phyloP scores from a whole-genome alignment of 2,113 vertebrate species.

The Trochalopteron elliotii region DNA sequence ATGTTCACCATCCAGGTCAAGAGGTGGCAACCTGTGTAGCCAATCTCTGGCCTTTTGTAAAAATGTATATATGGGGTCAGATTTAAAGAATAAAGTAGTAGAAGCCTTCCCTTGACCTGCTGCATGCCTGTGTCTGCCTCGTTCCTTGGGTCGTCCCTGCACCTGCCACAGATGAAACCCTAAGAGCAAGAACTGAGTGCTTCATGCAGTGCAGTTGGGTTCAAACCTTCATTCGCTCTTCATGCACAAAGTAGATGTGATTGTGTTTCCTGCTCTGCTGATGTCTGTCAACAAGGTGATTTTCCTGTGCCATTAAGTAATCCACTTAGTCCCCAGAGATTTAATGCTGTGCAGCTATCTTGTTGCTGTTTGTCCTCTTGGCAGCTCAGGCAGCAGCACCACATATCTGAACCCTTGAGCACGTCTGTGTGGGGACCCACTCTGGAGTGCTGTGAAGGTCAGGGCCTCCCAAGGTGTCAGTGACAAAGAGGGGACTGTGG shows the following conservation, averaged over 20 bases:
- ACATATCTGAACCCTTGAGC: neutral
- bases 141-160: too few relatives aligned
- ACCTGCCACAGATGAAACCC: neutral
- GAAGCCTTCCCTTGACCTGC: too few relatives aligned
- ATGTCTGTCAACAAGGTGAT: neutral
- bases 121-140: too few relatives aligned
- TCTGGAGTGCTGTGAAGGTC: neutral
- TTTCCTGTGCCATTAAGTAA: neutral
- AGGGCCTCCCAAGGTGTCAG: neutral
- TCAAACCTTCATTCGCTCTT: neutral
- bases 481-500: neutral
- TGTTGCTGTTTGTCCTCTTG: conserved; percentile 25
- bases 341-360: neutral
- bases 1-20: too few relatives aligned
- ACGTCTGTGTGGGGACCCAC: neutral
- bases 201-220: neutral
- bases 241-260: neutral
- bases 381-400: neutral
- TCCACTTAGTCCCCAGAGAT: conserved; percentile 12
- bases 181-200: neutral
- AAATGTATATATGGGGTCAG: too few relatives aligned
- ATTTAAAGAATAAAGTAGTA: too few relatives aligned
- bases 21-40: too few relatives aligned
- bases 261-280: neutral
- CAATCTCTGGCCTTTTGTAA: too few relatives aligned